phyloP scores from a whole-genome alignment of 2,888 invertebrate species.

The Hartigia nigra region DNA sequence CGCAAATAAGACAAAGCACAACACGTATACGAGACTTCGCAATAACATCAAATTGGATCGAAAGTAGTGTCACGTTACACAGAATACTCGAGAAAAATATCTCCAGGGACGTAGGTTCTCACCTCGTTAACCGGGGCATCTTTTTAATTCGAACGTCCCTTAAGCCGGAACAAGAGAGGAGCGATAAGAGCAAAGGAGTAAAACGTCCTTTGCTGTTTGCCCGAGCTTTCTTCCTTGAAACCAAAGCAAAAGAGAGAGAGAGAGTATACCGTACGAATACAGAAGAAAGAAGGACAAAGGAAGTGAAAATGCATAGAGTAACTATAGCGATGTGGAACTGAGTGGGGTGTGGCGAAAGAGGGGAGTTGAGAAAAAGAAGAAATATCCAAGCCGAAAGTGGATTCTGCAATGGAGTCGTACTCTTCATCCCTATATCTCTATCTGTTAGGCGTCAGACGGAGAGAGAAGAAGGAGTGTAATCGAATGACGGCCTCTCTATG shows the following conservation, averaged over 20 bases:
- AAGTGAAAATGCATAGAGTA: background rate
- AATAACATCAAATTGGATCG: background rate
- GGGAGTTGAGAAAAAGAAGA: background rate
- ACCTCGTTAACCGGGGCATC: background rate
- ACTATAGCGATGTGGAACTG: background rate
- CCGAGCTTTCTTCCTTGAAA: background rate
- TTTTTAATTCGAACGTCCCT: background rate
- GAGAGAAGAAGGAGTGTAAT: background rate
- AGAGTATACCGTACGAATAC: background rate
- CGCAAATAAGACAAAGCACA: too few relatives aligned
- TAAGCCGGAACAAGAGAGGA: background rate
- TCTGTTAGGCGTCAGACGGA: background rate
- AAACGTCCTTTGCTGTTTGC: background rate
- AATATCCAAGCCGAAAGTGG: background rate
- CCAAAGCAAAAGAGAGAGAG: constrained; percentile 9
- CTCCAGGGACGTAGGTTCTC: background rate
- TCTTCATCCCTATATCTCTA: background rate
- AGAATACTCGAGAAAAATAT: background rate
- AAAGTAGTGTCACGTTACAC: background rate
- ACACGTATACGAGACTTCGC: background rate
- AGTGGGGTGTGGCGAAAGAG: too few relatives aligned
- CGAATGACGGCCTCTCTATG: background rate
- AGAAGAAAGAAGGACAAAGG: background rate
- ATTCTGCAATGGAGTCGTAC: background rate
- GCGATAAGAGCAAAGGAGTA: background rate